Conservation (phyloP, 2,113 vertebrate species). For the Aptenodytes patagonicus region DNA sequence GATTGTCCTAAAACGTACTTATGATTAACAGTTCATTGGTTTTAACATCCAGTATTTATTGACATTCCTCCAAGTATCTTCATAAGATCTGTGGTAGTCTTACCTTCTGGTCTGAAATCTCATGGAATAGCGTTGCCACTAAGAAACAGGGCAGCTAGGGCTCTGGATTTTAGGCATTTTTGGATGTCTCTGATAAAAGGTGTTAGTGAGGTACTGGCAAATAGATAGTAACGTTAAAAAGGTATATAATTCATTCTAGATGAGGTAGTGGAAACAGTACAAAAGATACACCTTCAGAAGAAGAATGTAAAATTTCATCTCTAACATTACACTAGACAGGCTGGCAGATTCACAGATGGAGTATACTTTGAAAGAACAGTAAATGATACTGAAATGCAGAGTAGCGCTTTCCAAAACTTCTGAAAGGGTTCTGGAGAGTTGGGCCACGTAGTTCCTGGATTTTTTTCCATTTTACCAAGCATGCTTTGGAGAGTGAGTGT, state of each 20-base stretch:
- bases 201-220: background rate
- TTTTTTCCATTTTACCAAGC: background rate
- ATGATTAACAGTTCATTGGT: background rate
- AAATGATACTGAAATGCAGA: background rate
- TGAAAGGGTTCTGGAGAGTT: background rate
- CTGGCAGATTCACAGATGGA: background rate
- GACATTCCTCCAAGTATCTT: background rate
- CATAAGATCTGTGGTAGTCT: background rate
- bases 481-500: background rate
- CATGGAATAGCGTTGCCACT: background rate
- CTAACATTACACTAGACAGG: background rate
- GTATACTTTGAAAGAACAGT: background rate
- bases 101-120: background rate
- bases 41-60: background rate
- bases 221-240: background rate
- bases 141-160: background rate
- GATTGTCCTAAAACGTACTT: background rate
- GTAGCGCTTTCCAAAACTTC: background rate
- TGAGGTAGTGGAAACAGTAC: background rate
- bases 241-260: background rate
- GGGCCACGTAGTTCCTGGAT: background rate
- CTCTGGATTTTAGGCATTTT: background rate
- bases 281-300: background rate
- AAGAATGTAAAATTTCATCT: background rate
- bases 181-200: background rate